Base-by-base conservation (phyloP, 2,888 invertebrate species). In the Monopis laevigella region DNA sequence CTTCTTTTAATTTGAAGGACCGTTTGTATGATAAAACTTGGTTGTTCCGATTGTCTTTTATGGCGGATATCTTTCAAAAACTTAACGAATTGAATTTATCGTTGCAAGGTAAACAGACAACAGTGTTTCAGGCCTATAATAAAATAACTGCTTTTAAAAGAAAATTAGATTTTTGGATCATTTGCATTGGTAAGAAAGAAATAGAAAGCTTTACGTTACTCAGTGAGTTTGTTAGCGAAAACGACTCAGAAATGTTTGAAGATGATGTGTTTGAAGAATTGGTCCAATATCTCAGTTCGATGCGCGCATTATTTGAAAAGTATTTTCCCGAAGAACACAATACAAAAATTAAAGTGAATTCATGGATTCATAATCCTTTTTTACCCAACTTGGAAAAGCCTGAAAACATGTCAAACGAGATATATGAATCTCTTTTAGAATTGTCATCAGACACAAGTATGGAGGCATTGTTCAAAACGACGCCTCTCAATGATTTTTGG, bases 371-470 rank as follows among this genome's bases (percentile, higher is more conserved):
- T 49, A 51, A 51, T 51, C 45, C 46, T 50, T 51, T 52, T 36
- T 48, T 50, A 52, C 48, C 51, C 50, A 53, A 51, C 48, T 48
- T 53, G 43, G 14, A 51, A 52, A 51, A 52, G 47, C 51, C 48
- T 18, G 49, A 51, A 49, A 52, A 30, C 39, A 51, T 51, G 48
- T 47, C 51, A 50, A 52, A 51, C 43, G 47, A 53, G 45, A 49
- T 50, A 43, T 46, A 51, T 49, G 51, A 51, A 48, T 48, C 48
- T 4, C 24, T 38, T 38, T 28, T 28, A 28, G 11, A 28, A 28
- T 52, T 55, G 47, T 48, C 51, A 50, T 51, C 51, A 50, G 51
- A 52, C 51, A 52, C 48, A 48, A 48, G 51, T 53, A 51, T 50
- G 49, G 47, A 51, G 47, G 49, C 50, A 51, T 44, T 52, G 49